A percentile compares a stretch with the other conserved stretches of the same genome.
Conservation (phyloP, 2,888 invertebrate genomes). For the Serripes groenlandicus region DNA sequence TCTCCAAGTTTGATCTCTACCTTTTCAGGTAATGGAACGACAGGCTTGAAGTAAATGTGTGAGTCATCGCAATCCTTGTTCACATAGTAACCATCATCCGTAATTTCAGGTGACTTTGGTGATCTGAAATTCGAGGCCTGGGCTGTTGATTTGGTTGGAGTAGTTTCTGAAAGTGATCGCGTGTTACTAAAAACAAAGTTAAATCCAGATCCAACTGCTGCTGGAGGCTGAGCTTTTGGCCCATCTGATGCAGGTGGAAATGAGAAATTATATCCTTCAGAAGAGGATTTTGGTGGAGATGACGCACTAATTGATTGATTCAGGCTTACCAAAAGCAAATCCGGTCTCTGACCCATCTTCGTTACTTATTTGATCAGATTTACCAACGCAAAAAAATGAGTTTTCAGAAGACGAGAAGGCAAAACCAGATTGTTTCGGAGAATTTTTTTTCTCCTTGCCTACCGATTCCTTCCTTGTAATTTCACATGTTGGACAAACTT, state of each 20-base stretch:
- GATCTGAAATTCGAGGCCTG: slow-evolving; percentile 42
- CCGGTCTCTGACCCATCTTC: slow-evolving; percentile 18
- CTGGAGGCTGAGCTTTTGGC: slow-evolving; percentile 47
- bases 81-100: slow-evolving; percentile 80
- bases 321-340: slow-evolving; percentile 37
- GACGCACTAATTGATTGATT: not conserved
- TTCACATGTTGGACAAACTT: slow-evolving; percentile 80
- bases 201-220: slow-evolving; percentile 62
- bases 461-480: slow-evolving; percentile 76
- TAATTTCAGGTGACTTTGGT: slow-evolving; percentile 73
- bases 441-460: slow-evolving; percentile 60
- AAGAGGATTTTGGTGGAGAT: not conserved
- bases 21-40: slow-evolving; percentile 86
- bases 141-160: slow-evolving; percentile 38
- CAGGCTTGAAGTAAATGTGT: slow-evolving; percentile 90
- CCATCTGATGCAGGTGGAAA: slow-evolving; percentile 24
- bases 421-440: too few species aligned
- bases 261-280: slow-evolving; percentile 52
- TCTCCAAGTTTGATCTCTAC: slow-evolving; percentile 93
- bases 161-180: slow-evolving; percentile 39
- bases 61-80: slow-evolving; percentile 92
- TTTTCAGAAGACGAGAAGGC: not conserved
- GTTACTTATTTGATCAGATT: not conserved
- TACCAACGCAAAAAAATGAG: not conserved
- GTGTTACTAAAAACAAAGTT: slow-evolving; percentile 75